These are phyloP conservation scores for Ophraella communa DNA, from an alignment of 2,888 invertebrate species.

Conservation along the genomic window DNA sequence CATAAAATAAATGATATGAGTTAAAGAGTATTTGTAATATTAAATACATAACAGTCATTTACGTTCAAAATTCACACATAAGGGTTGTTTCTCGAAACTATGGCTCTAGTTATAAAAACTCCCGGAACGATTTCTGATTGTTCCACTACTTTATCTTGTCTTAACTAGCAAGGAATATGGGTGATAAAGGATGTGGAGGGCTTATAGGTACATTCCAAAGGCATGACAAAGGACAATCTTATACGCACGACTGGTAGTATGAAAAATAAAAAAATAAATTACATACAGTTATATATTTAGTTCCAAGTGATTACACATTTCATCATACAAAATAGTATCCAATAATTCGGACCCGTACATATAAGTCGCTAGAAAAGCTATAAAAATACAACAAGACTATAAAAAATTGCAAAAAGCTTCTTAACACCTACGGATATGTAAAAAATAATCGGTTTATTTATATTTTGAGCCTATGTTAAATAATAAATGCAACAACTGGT, in stretches of 20 bases:
- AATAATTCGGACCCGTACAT: slow-evolving; percentile 29
- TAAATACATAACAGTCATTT: too few species aligned
- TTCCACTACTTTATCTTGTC: too few species aligned
- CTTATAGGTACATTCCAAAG: too few species aligned
- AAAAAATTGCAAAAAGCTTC: slow-evolving; percentile 37
- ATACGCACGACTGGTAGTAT: background rate
- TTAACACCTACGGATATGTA: slow-evolving; percentile 43
- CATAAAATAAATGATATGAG: too few species aligned
- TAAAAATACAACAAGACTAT: slow-evolving; percentile 40
- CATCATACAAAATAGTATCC: slow-evolving; percentile 42
- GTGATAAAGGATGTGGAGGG: too few species aligned
- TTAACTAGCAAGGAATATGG: too few species aligned
- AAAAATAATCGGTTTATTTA: slow-evolving; percentile 42
- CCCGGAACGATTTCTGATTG: too few species aligned
- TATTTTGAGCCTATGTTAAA: slow-evolving; percentile 41
- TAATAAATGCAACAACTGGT: slow-evolving; percentile 51
- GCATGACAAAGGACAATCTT: too few species aligned
- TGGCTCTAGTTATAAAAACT: too few species aligned
- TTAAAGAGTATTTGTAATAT: too few species aligned
- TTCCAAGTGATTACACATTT: slow-evolving; percentile 36
- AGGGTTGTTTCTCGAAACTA: too few species aligned
- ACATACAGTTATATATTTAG: slow-evolving; percentile 24
- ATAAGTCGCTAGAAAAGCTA: slow-evolving; percentile 39
- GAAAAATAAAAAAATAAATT: background rate
- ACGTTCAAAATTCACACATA: too few species aligned